Percentiles rank a stretch among this genome's conserved stretches.
phyloP scores from a whole-genome alignment of 1,140 invertebrate genomes.

The Daktulosphaira vitifoliae region DNA sequence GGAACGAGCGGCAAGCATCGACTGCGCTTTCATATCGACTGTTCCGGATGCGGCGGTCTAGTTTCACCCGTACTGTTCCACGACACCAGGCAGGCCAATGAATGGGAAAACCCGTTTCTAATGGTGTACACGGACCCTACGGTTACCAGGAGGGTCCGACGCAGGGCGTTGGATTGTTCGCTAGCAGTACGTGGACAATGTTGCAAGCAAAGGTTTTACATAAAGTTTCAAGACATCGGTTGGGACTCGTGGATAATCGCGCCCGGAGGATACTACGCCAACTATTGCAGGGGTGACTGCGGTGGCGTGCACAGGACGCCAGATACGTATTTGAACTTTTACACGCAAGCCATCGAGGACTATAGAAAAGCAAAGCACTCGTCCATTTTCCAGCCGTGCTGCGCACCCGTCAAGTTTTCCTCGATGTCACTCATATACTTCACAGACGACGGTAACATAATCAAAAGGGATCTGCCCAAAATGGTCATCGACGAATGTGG shows the following conservation, averaged over 20 bases:
- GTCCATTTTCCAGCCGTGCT: conserved; percentile 75
- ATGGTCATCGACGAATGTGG: conserved; percentile 96
- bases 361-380: conserved; percentile 65
- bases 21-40: conserved; percentile 71
- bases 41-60: conserved; percentile 67
- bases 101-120: conserved; percentile 68
- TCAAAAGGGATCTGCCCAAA: conserved; percentile 87
- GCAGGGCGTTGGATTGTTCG: conserved; percentile 72
- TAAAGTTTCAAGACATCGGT: conserved; percentile 79
- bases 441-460: conserved; percentile 79
- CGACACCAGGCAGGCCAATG: conserved; percentile 38
- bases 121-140: conserved; percentile 68
- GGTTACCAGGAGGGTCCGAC: conserved; percentile 53
- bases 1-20: conserved; percentile 48
- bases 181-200: conserved; percentile 67
- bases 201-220: conserved; percentile 84
- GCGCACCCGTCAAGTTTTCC: conserved; percentile 86
- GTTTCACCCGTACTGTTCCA: conserved; percentile 47
- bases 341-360: conserved; percentile 82
- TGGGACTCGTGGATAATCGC: conserved; percentile 96
- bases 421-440: conserved; percentile 90
- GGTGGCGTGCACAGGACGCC: conserved; percentile 61
- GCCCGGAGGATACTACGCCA: conserved; percentile 77
- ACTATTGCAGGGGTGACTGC: conserved; percentile 86
- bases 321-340: conserved; percentile 75